Conservation (phyloP, 2,888 invertebrate genomes). For the Octodonta nipae region DNA sequence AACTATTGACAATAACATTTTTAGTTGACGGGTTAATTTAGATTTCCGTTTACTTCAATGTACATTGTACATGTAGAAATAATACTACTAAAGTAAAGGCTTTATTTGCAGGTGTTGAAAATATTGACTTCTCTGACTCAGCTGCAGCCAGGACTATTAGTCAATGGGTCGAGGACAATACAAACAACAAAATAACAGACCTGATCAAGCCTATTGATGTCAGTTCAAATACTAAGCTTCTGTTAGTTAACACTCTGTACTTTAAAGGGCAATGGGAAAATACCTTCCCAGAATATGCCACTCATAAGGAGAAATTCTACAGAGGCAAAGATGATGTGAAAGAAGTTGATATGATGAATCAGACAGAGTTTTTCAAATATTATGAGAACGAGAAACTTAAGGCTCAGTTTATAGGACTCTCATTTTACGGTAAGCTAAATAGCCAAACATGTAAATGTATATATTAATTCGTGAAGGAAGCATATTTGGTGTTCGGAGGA, state of each 20-base stretch:
- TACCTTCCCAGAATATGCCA: constrained; percentile 16
- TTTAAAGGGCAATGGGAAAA: constrained; percentile 26
- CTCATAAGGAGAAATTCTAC: constrained; percentile 20
- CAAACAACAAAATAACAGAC: constrained; percentile 27
- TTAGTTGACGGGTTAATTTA: no score
- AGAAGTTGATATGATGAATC: constrained; percentile 25
- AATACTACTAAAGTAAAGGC: no score
- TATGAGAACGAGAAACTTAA: constrained; percentile 21
- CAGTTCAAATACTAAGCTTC: constrained; percentile 17
- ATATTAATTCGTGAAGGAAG: no score
- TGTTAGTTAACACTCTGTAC: constrained; percentile 30
- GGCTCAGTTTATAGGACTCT: constrained; percentile 26
- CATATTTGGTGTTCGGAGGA: no score
- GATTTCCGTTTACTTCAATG: no score
- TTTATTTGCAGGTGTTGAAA: constrained; percentile 42
- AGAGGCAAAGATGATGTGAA: constrained; percentile 13
- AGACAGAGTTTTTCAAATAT: constrained; percentile 18
- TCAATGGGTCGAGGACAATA: constrained; percentile 29
- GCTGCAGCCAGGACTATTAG: constrained; percentile 25
- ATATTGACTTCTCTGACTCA: constrained; percentile 19
- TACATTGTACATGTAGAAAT: no score
- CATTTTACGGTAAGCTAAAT: constrained; percentile 19
- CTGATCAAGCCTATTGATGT: constrained; percentile 20
- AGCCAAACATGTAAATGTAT: no score
- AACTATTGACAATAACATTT: no score